Conservation (phyloP, 2,113 vertebrate genomes). For the Dipodomys spectabilis region DNA sequence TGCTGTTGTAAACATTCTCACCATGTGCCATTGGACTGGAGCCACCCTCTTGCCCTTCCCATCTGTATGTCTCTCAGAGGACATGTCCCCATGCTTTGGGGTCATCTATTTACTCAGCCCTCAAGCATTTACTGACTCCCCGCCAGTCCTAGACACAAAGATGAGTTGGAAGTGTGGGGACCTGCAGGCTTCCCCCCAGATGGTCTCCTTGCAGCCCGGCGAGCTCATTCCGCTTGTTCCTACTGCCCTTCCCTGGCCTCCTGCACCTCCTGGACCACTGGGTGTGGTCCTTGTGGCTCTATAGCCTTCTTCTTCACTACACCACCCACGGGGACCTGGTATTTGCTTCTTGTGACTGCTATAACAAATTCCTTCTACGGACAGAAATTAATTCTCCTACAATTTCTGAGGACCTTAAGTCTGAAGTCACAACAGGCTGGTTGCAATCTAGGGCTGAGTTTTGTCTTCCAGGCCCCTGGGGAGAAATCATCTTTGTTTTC, state of each 20-base stretch:
- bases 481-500: neutral
- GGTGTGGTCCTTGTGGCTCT: neutral
- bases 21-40: accelerated
- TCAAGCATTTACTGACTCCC: neutral
- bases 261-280: neutral
- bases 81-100: neutral
- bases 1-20: neutral
- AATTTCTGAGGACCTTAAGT: neutral
- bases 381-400: neutral
- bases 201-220: neutral
- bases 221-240: neutral
- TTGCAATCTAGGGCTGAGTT: neutral
- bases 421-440: neutral
- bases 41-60: accelerated
- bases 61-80: neutral
- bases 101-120: neutral
- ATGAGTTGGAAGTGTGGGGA: conserved; percentile 58
- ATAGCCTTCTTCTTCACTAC: neutral
- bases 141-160: neutral
- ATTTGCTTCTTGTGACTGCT: neutral
- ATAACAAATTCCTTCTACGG: neutral
- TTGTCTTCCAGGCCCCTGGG: neutral
- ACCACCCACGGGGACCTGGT: neutral
- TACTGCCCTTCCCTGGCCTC: neutral
- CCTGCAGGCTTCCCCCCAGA: neutral